phyloP scores from a whole-genome alignment of 2,113 vertebrate genomes.

The Okapia johnstoni region DNA sequence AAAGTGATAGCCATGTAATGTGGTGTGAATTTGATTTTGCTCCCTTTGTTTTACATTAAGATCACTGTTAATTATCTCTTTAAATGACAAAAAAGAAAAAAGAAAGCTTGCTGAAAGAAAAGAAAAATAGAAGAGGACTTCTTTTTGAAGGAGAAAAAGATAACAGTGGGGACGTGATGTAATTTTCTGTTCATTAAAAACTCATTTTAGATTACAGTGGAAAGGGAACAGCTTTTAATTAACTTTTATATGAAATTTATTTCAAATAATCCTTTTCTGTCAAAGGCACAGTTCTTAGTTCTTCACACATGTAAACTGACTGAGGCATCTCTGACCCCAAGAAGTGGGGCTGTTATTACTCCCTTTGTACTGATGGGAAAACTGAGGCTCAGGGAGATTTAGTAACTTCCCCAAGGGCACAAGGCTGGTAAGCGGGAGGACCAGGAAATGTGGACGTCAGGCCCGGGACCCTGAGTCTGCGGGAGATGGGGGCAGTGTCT shows the following conservation, averaged over 20 bases:
- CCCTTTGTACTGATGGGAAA: not conserved
- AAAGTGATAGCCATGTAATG: not conserved
- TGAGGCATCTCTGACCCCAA: not conserved
- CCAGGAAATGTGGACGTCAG: fast-evolving
- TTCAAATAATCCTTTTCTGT: not conserved
- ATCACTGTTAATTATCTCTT: constrained; percentile 22
- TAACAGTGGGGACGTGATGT: not conserved
- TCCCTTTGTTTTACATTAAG: constrained; percentile 27
- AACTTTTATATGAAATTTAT: not conserved
- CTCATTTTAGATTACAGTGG: constrained; percentile 16
- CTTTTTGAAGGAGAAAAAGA: not conserved
- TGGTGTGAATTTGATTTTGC: constrained; percentile 8
- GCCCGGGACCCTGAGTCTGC: fast-evolving
- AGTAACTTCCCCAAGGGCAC: not conserved
- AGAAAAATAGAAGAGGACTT: not conserved
- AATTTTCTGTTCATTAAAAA: constrained; percentile 36
- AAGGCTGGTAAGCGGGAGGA: not conserved
- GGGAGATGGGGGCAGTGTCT: not conserved
- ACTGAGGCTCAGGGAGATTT: not conserved
- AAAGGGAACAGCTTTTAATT: constrained; percentile 31
- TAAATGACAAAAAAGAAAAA: not conserved
- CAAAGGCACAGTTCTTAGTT: not conserved
- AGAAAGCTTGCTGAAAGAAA: not conserved
- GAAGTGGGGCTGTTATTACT: not conserved
- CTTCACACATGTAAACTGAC: not conserved